These are phyloP conservation scores for Thinocorus orbignyianus DNA, from an alignment of 2,113 vertebrate species.

Conservation along the genomic window DNA sequence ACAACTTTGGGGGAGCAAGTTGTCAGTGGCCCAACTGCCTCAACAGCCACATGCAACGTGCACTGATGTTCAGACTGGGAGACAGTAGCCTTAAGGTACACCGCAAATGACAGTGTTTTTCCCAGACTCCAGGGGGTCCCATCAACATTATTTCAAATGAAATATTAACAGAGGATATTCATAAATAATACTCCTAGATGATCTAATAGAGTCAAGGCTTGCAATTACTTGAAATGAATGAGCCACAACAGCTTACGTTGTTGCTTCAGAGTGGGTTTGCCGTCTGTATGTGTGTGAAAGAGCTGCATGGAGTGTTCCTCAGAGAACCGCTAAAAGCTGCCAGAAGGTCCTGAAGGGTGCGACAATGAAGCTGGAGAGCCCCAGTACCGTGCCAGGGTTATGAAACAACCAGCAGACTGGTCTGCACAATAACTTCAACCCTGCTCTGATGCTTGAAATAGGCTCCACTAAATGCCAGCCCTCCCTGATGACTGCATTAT, in stretches of 20 bases:
- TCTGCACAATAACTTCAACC: neutral
- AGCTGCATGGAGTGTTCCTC: neutral
- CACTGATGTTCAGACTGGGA: neutral
- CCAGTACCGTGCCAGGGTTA: neutral
- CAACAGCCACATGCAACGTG: neutral
- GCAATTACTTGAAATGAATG: neutral
- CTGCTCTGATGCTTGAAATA: neutral
- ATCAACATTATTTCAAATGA: conserved; percentile 35
- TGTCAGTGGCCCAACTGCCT: neutral
- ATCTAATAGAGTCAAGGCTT: neutral
- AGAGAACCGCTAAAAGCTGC: conserved; percentile 43
- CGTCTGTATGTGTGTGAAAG: neutral
- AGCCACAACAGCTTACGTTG: neutral
- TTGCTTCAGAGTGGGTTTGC: neutral
- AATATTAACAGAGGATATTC: conserved; percentile 30
- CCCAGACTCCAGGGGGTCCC: neutral
- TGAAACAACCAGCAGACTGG: neutral
- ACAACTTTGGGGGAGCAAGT: neutral
- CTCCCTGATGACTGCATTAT: conserved; percentile 45
- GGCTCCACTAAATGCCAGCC: conserved; percentile 2
- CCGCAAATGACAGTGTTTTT: neutral
- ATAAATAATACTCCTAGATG: conserved; percentile 24
- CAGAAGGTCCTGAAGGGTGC: conserved; percentile 20
- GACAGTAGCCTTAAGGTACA: neutral
- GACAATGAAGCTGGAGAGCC: neutral